Evolutionary conservation across 2,797 vertebrate species (phyloP).

Genomic region (Cebuella pygmaea): DNA sequence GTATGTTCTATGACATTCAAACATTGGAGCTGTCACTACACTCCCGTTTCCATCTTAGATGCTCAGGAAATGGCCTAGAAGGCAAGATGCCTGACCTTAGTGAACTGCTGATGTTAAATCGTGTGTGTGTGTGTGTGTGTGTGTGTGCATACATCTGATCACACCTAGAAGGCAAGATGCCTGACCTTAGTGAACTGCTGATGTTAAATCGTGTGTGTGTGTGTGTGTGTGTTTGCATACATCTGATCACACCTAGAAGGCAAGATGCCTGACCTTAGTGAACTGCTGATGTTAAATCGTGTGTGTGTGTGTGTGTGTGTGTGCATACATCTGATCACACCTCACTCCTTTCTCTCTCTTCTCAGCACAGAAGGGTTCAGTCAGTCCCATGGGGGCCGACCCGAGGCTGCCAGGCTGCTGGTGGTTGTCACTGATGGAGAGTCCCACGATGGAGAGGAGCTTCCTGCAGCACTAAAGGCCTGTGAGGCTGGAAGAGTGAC

Average conservation of each 20-base stretch:
- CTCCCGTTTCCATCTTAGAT: not conserved
- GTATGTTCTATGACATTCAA: not conserved
- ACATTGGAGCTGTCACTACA: not conserved
- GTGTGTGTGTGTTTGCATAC: not conserved
- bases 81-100: not conserved
- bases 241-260: not conserved
- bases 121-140: not conserved
- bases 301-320: not conserved
- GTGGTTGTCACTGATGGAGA: slow-evolving; percentile 98
- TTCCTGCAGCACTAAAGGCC: slow-evolving; percentile 88
- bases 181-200: not conserved
- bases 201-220: not conserved
- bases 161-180: not conserved
- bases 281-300: not conserved
- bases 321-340: not conserved
- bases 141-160: not conserved
- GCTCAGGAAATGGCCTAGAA: not conserved
- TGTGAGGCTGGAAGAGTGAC: slow-evolving; percentile 92
- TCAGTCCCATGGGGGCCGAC: slow-evolving; percentile 86
- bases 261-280: not conserved
- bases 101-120: not conserved
- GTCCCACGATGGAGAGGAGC: slow-evolving; percentile 96
- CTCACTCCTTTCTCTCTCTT: not conserved
- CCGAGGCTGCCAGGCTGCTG: slow-evolving; percentile 93
- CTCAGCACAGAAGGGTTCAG: slow-evolving; percentile 94